Evolutionary conservation across 2,113 vertebrate species (phyloP).

Genomic region (Leucopsar rothschildi): DNA sequence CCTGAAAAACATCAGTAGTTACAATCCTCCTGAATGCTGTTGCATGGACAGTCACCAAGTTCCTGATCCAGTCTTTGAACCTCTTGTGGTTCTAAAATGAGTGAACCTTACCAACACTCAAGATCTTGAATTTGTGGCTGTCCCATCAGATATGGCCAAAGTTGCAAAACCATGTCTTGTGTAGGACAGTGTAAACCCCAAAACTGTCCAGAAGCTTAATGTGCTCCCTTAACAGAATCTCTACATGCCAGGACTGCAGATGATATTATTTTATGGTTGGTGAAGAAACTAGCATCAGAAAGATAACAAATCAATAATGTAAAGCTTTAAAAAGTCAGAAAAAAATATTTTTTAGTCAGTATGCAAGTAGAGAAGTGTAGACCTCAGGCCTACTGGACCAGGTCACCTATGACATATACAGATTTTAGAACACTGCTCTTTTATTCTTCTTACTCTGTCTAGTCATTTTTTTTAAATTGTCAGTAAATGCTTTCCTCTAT

Average conservation of each 20-base stretch:
- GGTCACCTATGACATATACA: neutral
- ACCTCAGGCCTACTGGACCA: neutral
- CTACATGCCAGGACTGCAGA: neutral
- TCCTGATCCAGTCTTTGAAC: neutral
- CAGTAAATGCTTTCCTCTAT: neutral
- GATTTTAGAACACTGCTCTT: neutral
- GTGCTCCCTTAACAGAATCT: neutral
- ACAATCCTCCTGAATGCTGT: neutral
- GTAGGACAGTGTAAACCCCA: neutral
- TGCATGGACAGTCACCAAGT: neutral
- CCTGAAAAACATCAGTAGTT: neutral
- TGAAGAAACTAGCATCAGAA: neutral
- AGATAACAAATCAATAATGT: neutral
- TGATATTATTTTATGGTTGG: neutral
- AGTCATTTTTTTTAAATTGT: neutral
- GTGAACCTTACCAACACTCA: neutral
- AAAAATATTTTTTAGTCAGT: neutral
- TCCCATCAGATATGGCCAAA: neutral
- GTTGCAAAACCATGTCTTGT: neutral
- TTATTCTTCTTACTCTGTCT: neutral
- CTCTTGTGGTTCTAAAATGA: neutral
- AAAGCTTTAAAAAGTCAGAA: neutral
- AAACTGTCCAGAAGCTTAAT: neutral
- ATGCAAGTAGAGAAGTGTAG: neutral
- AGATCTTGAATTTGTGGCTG: neutral